Evolutionary conservation across 2,888 invertebrate species (phyloP).

Genomic region (Drosophila borborema): DNA sequence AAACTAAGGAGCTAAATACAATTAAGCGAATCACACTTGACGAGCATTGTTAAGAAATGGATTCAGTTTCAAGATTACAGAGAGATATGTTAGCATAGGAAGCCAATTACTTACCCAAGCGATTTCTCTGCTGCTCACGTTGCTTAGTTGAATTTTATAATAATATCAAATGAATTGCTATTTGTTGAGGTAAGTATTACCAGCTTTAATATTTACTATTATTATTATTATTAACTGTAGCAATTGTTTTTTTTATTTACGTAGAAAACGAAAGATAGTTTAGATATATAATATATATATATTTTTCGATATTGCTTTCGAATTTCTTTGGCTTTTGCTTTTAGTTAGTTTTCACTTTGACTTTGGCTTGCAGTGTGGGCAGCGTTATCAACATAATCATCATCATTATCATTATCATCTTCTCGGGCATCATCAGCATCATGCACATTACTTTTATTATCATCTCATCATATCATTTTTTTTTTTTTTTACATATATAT

Average conservation of each 20-base stretch:
- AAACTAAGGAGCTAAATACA: not conserved
- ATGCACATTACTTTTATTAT: conserved; percentile 17
- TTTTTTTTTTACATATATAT: conserved; percentile 1
- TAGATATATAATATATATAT: conserved; percentile 15
- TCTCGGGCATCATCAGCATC: conserved; percentile 1
- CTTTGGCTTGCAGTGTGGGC: conserved; percentile 40
- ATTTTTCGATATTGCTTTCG: conserved; percentile 10
- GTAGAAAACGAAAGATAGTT: conserved; percentile 40
- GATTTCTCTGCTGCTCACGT: conserved; percentile 20
- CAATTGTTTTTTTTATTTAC: conserved; percentile 29
- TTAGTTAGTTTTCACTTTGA: conserved; percentile 56
- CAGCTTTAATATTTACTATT: conserved; percentile 26
- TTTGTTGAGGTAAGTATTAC: conserved; percentile 43
- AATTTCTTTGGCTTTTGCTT: conserved; percentile 17
- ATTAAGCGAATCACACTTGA: conserved; percentile 5
- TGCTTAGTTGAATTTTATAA: conserved; percentile 19
- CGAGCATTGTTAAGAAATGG: not conserved
- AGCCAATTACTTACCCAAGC: conserved; percentile 54
- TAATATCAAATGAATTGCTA: conserved; percentile 30
- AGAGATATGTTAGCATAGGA: too few relatives aligned
- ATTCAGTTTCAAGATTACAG: conserved; percentile 9
- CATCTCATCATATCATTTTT: conserved; percentile 15
- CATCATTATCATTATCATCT: conserved; percentile 9
- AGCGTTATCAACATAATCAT: conserved; percentile 37
- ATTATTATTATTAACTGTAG: conserved; percentile 30